Conservation (phyloP, 2,113 vertebrate genomes). For the Heliornis fulica region DNA sequence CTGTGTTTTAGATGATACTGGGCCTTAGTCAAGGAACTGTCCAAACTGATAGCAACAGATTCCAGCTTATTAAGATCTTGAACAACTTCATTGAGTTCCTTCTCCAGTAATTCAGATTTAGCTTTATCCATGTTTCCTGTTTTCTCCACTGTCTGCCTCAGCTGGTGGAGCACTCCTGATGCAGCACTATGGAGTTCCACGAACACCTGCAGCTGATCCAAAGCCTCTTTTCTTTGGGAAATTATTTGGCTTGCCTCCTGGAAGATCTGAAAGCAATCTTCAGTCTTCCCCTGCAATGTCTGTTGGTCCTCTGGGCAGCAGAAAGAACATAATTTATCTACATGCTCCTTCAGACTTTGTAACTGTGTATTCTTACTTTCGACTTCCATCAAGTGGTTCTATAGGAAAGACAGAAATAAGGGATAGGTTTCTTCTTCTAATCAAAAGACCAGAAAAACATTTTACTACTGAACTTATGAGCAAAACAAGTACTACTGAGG, state of each 20-base stretch:
- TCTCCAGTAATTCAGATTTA: slow-evolving; percentile 80
- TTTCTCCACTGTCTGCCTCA: slow-evolving; percentile 82
- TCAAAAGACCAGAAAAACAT: background rate
- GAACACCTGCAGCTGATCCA: slow-evolving; percentile 78
- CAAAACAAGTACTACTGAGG: background rate
- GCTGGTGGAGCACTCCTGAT: slow-evolving; percentile 60
- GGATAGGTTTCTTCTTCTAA: background rate
- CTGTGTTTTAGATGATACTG: slow-evolving; percentile 81
- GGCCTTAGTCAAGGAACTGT: slow-evolving; percentile 85
- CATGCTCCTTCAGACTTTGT: slow-evolving; percentile 75
- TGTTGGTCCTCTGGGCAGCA: slow-evolving; percentile 79
- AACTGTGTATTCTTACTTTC: slow-evolving; percentile 70
- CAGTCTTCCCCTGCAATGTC: slow-evolving; percentile 78
- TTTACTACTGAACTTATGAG: background rate
- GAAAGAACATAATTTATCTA: slow-evolving; percentile 72
- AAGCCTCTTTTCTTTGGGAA: slow-evolving; percentile 75
- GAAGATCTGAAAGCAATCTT: slow-evolving; percentile 86
- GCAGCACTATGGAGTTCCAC: slow-evolving; percentile 67
- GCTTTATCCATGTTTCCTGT: slow-evolving; percentile 82
- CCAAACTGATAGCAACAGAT: slow-evolving; percentile 79
- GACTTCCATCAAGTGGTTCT: slow-evolving; percentile 81
- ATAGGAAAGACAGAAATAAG: background rate
- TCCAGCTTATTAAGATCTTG: slow-evolving; percentile 79
- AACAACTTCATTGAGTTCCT: slow-evolving; percentile 71
- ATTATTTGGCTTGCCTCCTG: slow-evolving; percentile 82